Evolutionary conservation across 2,113 vertebrate species (phyloP).

Genomic region (Accipiter virgatus): DNA sequence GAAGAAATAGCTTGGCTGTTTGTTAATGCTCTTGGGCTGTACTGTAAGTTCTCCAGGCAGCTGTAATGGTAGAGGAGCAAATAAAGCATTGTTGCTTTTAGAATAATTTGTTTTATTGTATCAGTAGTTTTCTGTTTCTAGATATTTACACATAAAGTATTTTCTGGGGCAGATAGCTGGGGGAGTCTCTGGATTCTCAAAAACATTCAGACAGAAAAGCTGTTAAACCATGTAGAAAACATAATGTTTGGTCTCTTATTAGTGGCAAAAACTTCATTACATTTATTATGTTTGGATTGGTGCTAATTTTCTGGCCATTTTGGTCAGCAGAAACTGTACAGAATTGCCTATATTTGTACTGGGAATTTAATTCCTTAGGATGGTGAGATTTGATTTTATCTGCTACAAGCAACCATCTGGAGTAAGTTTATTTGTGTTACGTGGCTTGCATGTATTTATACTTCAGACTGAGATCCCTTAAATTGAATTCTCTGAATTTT

Average conservation of each 20-base stretch:
- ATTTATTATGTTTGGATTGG: slow-evolving; percentile 54
- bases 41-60: slow-evolving; percentile 15
- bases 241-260: background rate
- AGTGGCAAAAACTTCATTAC: background rate
- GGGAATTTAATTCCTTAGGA: slow-evolving; percentile 62
- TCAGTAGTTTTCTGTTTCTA: slow-evolving; percentile 36
- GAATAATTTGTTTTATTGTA: slow-evolving; percentile 36
- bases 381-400: slow-evolving; percentile 67
- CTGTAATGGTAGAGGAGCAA: background rate
- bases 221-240: slow-evolving; percentile 24
- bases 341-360: slow-evolving; percentile 49
- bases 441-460: slow-evolving; percentile 73
- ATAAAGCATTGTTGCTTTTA: slow-evolving; percentile 38
- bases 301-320: slow-evolving; percentile 52
- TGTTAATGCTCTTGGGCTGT: slow-evolving; percentile 50
- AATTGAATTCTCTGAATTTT: slow-evolving; percentile 71
- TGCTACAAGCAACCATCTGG: slow-evolving; percentile 75
- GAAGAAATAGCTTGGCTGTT: slow-evolving; percentile 56
- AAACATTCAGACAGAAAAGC: background rate
- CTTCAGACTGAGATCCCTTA: slow-evolving; percentile 64
- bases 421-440: slow-evolving; percentile 71
- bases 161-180: background rate
- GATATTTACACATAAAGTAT: background rate
- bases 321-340: slow-evolving; percentile 41
- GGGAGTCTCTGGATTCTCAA: background rate